Percentiles rank a stretch among this genome's conserved stretches.
These are phyloP conservation scores for Nyctibius bracteatus DNA, from an alignment of 2,113 vertebrate species.

Conservation along the genomic window DNA sequence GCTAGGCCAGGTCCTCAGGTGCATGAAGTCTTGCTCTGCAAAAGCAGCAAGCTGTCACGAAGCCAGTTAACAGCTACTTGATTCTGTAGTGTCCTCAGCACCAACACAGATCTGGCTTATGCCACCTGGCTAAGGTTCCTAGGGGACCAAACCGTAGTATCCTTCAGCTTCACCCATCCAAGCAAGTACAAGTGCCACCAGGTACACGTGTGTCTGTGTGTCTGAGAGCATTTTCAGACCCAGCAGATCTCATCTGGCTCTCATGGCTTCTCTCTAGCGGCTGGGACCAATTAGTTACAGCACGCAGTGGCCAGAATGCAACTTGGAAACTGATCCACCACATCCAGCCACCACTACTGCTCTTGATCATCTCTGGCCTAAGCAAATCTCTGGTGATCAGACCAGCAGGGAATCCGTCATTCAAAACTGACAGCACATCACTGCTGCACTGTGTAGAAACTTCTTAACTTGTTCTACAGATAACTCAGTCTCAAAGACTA, in stretches of 20 bases:
- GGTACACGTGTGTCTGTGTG: rapidly evolving
- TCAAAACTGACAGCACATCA: background rate
- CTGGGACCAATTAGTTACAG: background rate
- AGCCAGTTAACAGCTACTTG: background rate
- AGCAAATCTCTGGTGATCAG: background rate
- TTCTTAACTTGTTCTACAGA: background rate
- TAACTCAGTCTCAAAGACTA: background rate
- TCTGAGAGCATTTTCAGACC: background rate
- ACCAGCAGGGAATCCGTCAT: background rate
- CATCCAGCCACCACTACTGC: background rate
- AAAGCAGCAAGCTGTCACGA: background rate
- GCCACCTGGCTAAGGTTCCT: background rate
- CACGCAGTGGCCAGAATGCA: rapidly evolving
- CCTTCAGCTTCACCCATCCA: background rate
- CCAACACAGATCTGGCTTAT: background rate
- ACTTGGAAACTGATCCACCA: background rate
- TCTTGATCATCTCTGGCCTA: background rate
- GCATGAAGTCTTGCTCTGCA: background rate
- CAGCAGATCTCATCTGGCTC: background rate
- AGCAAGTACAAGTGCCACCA: background rate
- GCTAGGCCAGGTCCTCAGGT: background rate
- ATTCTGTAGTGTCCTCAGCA: background rate
- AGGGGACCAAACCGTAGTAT: background rate
- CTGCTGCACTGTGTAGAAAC: background rate
- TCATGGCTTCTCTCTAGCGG: rapidly evolving